Evolutionary conservation across 2,113 vertebrate genomes (phyloP), one percentile per base, ranked within the genome.

Genomic region (Pogona vitticeps): DNA sequence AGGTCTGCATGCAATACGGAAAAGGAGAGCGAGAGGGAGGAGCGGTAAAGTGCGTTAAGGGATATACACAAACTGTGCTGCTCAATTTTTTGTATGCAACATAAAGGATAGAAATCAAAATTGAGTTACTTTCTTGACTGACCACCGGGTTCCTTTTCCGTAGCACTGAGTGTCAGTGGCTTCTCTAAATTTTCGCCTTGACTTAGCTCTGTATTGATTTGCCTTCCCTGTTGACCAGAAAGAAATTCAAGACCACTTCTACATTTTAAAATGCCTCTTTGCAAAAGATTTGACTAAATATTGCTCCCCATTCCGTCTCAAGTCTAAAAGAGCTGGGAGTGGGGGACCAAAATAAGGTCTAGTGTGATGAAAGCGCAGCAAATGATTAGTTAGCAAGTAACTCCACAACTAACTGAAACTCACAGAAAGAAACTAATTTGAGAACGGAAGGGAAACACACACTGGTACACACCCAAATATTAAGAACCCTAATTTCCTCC

Each of bases 261-360:
- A 1, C 79, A 79, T 89, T 61, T 81, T 2, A 21, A n/a, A n/a
- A n/a, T n/a, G n/a, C 70, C 75, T 76, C 94, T 38, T 65, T 77
- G 38, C 78, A 88, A 81, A 83, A 52, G 58, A 80, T 91, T 86
- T 87, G 61, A 46, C 75, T 67, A 31, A 82, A 61, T 42, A 90
- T 58, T 56, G 88, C 88, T 75, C 46, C 46, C 84, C 76, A 71
- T 58, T 67, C 63, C 70, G 76, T 77, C 61, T 58, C 15, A 26
- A 77, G n/a, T 26, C 67, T 65, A 46, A 61, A 6, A 68, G 33
- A 26, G 18, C 9, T 38, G 31, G 10, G 6, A 21, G 4, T 23
- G 65, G 28, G 21, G 9, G 58, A 28, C 17, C 40, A 61, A 68
- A 4, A 42, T 52, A n/a, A 65, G 12, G 21, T 2, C 77, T 61